Conservation (phyloP, 1,140 invertebrate genomes). For the Trachelipus rathkii region DNA sequence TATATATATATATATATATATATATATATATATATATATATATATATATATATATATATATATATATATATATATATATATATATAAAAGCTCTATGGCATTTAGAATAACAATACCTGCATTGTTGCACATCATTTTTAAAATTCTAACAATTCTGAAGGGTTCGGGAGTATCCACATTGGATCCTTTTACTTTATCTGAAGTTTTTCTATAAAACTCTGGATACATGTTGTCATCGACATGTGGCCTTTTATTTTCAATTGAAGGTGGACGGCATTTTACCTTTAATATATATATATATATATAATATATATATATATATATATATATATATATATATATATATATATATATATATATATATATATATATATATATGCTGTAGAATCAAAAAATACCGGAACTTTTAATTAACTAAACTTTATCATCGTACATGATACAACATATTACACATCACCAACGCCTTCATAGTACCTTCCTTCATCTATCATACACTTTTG, state of each 20-base stretch:
- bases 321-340: too few species aligned
- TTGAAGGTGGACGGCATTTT: conserved; percentile 22
- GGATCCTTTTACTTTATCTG: conserved; percentile 65
- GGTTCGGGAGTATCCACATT: conserved; percentile 70
- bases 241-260: conserved; percentile 46
- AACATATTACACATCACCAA: too few species aligned
- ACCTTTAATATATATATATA: conserved; percentile 21
- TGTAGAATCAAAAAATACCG: too few species aligned
- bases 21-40: too few species aligned
- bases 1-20: too few species aligned
- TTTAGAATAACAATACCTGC: conserved; percentile 47
- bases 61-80: conserved; percentile 47
- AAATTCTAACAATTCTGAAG: conserved; percentile 67
- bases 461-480: too few species aligned
- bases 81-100: conserved; percentile 48
- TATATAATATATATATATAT: too few species aligned
- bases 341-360: too few species aligned
- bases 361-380: background rate
- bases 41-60: background rate
- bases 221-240: conserved; percentile 70
- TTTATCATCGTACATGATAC: too few species aligned
- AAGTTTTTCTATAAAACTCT: conserved; percentile 69
- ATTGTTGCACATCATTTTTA: conserved; percentile 57
- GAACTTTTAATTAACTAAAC: too few species aligned
- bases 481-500: too few species aligned